Conservation (phyloP, 2,113 vertebrate genomes). For the Coracopsis vasa region DNA sequence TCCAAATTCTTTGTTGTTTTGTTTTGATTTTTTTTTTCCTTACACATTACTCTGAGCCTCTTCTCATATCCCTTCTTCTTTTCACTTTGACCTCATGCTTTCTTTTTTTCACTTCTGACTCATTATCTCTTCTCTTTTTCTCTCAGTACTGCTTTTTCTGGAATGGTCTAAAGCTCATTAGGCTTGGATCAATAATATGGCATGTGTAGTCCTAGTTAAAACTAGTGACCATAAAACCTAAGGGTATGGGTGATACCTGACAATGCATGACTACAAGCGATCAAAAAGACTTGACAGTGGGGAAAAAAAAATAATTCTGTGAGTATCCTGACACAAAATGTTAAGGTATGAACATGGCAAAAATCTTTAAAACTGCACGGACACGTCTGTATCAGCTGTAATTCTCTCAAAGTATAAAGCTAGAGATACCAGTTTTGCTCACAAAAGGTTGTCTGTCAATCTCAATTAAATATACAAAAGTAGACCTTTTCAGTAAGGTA, state of each 20-base stretch:
- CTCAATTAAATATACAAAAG: not conserved
- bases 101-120: not conserved
- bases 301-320: not conserved
- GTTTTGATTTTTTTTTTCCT: not conserved
- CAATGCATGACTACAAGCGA: not conserved
- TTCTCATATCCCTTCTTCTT: accelerated
- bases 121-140: not conserved
- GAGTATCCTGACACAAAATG: not conserved
- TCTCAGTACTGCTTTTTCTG: not conserved
- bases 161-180: not conserved
- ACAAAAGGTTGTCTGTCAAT: not conserved
- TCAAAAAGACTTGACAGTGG: not conserved
- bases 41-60: not conserved
- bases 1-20: not conserved
- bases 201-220: not conserved
- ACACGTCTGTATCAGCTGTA: not conserved
- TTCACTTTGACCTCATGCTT: not conserved
- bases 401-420: not conserved
- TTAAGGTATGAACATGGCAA: not conserved
- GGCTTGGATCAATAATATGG: not conserved
- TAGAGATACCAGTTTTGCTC: not conserved
- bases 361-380: not conserved
- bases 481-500: not conserved
- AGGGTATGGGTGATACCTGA: not conserved
- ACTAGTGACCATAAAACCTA: not conserved